Conservation (phyloP, 2,113 vertebrate species). For the Pangasianodon gigas region DNA sequence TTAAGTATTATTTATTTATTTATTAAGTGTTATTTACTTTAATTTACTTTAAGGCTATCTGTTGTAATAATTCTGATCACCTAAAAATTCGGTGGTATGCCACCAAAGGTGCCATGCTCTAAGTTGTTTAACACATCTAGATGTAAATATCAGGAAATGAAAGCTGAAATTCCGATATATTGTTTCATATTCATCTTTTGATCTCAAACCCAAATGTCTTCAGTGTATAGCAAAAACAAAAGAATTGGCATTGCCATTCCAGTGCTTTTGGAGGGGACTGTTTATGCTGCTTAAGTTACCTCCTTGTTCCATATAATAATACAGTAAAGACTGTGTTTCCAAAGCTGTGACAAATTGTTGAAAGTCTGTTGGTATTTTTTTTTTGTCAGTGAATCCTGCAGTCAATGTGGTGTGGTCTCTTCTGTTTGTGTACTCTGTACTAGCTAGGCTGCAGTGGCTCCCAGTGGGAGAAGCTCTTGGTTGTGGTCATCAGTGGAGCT, state of each 20-base stretch:
- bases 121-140: background rate
- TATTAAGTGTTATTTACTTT: background rate
- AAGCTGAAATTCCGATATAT: background rate
- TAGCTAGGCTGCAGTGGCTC: conserved; percentile 4
- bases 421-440: conserved; percentile 8
- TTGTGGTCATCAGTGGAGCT: conserved; percentile 62
- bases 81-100: background rate
- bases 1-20: background rate
- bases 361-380: background rate
- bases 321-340: background rate
- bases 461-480: background rate
- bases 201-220: background rate
- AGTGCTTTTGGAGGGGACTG: background rate
- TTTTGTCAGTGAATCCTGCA: background rate
- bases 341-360: background rate
- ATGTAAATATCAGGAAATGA: background rate
- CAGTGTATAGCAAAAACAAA: background rate
- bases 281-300: background rate
- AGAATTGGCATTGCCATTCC: background rate
- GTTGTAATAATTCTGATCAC: background rate
- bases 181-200: background rate
- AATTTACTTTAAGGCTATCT: background rate
- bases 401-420: conserved; percentile 17
- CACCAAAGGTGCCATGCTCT: background rate
- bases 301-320: background rate